A percentile compares a stretch with the other conserved stretches of the same genome.
Conservation (phyloP, 1,140 invertebrate species). For the Acromyrmex heyeri region DNA sequence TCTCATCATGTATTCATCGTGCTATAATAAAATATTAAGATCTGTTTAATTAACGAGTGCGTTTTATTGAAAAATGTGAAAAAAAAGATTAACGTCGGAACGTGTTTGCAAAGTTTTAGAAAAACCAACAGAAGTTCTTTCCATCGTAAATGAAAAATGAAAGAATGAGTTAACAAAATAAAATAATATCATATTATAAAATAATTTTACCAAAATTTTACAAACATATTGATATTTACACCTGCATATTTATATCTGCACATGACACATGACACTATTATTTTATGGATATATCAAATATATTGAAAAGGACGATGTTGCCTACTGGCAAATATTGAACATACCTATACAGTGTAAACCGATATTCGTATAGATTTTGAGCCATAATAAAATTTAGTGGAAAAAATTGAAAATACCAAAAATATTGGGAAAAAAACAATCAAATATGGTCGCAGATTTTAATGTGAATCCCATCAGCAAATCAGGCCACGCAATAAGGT, state of each 20-base stretch:
- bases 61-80: background rate
- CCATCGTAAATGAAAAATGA: background rate
- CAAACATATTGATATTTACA: background rate
- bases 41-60: background rate
- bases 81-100: background rate
- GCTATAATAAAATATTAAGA: background rate
- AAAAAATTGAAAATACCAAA: conserved; percentile 22
- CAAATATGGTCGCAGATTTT: background rate
- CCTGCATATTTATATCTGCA: background rate
- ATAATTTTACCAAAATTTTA: conserved; percentile 15
- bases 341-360: background rate
- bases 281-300: conserved; percentile 16
- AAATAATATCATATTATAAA: background rate
- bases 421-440: conserved; percentile 10
- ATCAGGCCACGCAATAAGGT: background rate
- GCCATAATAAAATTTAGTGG: conserved; percentile 31
- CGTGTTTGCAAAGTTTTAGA: background rate
- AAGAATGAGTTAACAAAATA: background rate
- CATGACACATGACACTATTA: conserved; percentile 21
- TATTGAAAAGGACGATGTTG: background rate
- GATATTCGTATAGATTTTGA: conserved; percentile 13
- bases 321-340: conserved; percentile 18
- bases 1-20: background rate
- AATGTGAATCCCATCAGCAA: background rate
- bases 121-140: background rate